Percentiles rank a stretch among this genome's conserved stretches.
These are phyloP conservation scores for Myodes glareolus DNA, from an alignment of 2,113 vertebrate genomes.

Conservation along the genomic window DNA sequence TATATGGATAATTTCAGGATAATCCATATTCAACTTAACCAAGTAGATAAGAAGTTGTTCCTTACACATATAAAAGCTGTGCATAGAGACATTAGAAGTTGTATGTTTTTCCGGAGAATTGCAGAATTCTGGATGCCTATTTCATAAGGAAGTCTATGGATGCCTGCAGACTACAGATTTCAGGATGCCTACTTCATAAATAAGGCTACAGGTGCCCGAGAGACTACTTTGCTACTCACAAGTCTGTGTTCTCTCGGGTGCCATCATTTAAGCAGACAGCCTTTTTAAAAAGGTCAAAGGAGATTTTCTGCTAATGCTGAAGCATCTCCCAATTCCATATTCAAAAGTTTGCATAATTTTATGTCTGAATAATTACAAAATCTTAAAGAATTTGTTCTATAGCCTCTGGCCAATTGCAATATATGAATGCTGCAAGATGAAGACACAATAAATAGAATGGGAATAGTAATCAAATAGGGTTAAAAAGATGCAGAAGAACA, in stretches of 20 bases:
- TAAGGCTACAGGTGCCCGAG: not conserved
- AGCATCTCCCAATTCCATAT: not conserved
- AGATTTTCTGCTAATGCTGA: not conserved
- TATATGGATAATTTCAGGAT: not conserved
- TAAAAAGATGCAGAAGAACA: not conserved
- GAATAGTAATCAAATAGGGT: not conserved
- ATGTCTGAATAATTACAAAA: constrained; percentile 10
- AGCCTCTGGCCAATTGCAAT: not conserved
- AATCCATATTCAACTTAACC: not conserved
- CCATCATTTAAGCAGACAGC: not conserved
- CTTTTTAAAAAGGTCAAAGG: not conserved
- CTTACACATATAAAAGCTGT: not conserved
- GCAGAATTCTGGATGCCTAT: not conserved
- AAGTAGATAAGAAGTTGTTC: not conserved
- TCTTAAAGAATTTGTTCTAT: not conserved
- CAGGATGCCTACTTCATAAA: not conserved
- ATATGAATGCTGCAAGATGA: not conserved
- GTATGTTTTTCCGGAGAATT: not conserved
- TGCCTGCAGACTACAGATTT: not conserved
- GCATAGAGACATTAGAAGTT: not conserved
- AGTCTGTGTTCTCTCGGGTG: not conserved
- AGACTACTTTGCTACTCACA: not conserved
- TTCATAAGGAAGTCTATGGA: not conserved
- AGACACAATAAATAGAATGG: not conserved
- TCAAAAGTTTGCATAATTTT: not conserved